phyloP scores from a whole-genome alignment of 2,888 invertebrate genomes.

The Nemotelus nigrinus region DNA sequence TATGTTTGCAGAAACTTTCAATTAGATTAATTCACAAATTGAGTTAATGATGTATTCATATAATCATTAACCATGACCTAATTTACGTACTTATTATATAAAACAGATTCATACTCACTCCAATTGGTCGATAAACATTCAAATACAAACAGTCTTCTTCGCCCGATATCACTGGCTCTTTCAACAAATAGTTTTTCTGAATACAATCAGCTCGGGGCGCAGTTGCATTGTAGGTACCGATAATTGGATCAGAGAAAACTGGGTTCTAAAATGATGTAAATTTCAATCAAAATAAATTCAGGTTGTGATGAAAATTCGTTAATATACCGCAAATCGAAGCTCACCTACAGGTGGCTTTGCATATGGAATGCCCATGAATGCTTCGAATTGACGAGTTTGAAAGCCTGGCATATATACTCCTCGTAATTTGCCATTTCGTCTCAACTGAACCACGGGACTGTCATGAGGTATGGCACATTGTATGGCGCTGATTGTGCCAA shows the following conservation, averaged over 20 bases:
- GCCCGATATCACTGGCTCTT: conserved; percentile 58
- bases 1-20: too few relatives aligned
- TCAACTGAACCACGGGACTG: conserved; percentile 12
- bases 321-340: conserved; percentile 60
- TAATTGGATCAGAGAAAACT: conserved; percentile 55
- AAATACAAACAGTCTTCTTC: conserved; percentile 67
- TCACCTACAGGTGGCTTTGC: conserved; percentile 60
- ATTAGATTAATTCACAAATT: too few relatives aligned
- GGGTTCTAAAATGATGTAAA: conserved; percentile 57
- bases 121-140: conserved; percentile 65
- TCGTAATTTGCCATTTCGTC: conserved; percentile 55
- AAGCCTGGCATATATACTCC: conserved; percentile 57
- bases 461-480: background rate
- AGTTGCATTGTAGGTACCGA: conserved; percentile 57
- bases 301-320: background rate
- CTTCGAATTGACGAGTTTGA: conserved; percentile 57
- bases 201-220: conserved; percentile 62
- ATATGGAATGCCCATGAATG: conserved; percentile 62
- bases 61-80: too few relatives aligned
- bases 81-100: too few relatives aligned
- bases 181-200: conserved; percentile 64
- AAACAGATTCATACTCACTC: conserved; percentile 49
- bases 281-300: background rate
- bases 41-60: too few relatives aligned
- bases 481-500: background rate